Conservation (phyloP, 2,888 invertebrate genomes). For the Eilema depressum region DNA sequence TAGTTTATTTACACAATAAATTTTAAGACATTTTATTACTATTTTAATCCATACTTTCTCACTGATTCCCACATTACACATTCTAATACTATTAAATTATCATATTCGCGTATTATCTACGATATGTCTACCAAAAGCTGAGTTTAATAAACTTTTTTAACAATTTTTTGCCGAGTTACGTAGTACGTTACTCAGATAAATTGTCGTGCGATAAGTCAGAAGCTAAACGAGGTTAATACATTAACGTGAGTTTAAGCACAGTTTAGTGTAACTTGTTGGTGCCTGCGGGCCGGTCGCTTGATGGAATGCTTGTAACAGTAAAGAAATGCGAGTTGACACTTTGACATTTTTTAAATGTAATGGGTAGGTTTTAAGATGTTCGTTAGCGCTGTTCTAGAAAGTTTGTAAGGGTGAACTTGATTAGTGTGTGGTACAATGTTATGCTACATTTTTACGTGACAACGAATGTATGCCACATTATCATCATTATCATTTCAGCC, state of each 20-base stretch:
- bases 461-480: no score
- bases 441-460: no score
- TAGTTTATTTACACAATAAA: neutral
- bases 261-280: constrained; percentile 63
- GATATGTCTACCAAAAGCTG: constrained; percentile 37
- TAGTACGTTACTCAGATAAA: constrained; percentile 69
- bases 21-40: neutral
- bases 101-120: constrained; percentile 2
- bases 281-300: constrained; percentile 60
- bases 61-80: neutral
- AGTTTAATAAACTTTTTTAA: constrained; percentile 81
- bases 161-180: constrained; percentile 69
- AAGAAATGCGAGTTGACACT: constrained; percentile 54
- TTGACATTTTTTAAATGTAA: constrained; percentile 25
- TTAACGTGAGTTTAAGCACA: constrained; percentile 78
- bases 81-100: neutral
- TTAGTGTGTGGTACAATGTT: no score
- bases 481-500: no score
- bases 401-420: neutral
- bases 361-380: neutral
- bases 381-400: neutral
- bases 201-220: constrained; percentile 79
- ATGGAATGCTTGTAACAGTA: constrained; percentile 55
- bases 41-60: neutral
- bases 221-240: constrained; percentile 81